Percentiles rank a stretch among this genome's conserved stretches.
These are phyloP conservation scores for Heliconius sara DNA, from an alignment of 2,888 invertebrate genomes.

Conservation along the genomic window DNA sequence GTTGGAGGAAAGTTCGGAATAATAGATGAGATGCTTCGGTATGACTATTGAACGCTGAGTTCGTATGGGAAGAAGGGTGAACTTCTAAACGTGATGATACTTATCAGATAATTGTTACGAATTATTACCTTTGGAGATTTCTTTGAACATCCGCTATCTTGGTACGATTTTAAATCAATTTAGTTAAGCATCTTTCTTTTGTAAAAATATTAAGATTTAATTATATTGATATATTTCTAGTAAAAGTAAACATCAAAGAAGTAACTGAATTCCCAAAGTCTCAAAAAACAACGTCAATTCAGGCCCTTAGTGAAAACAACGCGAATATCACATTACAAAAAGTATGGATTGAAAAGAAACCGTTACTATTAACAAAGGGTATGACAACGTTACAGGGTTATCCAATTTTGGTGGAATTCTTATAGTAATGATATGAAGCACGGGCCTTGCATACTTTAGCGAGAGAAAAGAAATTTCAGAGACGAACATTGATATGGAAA, in stretches of 20 bases:
- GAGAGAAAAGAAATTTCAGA: conserved; percentile 78
- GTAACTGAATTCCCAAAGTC: conserved; percentile 73
- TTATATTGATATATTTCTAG: not conserved
- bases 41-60: conserved; percentile 70
- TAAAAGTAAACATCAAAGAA: conserved; percentile 24
- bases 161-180: conserved; percentile 7
- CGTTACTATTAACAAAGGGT: conserved; percentile 82
- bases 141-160: conserved; percentile 46
- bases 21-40: conserved; percentile 72
- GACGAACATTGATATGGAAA: conserved; percentile 82
- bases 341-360: conserved; percentile 82
- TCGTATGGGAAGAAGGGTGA: conserved; percentile 81
- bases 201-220: not conserved
- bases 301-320: conserved; percentile 79
- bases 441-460: conserved; percentile 80
- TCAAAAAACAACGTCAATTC: conserved; percentile 72
- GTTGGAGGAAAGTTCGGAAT: conserved; percentile 72
- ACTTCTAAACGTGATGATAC: conserved; percentile 65
- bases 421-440: conserved; percentile 81
- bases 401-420: conserved; percentile 80
- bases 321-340: conserved; percentile 81
- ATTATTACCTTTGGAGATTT: conserved; percentile 69
- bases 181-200: not conserved
- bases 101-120: conserved; percentile 83
- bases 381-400: conserved; percentile 78